Percentiles rank a stretch among this genome's conserved stretches.
phyloP scores from a whole-genome alignment of 2,113 vertebrate species.

The Nannospalax galili region DNA sequence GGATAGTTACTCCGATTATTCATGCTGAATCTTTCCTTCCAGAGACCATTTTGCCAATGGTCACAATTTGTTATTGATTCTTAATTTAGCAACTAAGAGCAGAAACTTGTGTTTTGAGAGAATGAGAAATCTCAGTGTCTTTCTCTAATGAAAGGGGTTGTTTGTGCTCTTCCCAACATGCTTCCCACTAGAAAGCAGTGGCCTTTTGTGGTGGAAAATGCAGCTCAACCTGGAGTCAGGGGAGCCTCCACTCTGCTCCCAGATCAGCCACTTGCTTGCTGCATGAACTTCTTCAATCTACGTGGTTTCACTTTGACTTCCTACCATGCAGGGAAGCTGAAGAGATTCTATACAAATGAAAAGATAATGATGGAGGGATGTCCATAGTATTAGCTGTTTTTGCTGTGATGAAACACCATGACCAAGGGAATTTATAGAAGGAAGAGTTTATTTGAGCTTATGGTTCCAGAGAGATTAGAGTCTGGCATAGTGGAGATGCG shows the following conservation, averaged over 20 bases:
- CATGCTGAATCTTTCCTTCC: constrained; percentile 38
- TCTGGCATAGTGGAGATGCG: too few species aligned
- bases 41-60: constrained; percentile 54
- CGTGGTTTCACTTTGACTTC: background rate
- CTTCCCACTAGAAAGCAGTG: background rate
- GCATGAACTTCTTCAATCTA: background rate
- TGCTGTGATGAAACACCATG: too few species aligned
- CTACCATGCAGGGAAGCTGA: background rate
- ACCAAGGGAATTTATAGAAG: too few species aligned
- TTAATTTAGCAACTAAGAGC: constrained; percentile 57
- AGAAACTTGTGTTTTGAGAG: constrained; percentile 11
- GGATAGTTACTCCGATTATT: constrained; percentile 37
- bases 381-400: too few species aligned
- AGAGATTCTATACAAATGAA: constrained; percentile 35
- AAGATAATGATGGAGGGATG: background rate
- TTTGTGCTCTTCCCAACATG: background rate
- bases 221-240: background rate
- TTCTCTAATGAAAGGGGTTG: background rate
- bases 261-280: background rate
- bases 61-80: constrained; percentile 50
- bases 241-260: background rate
- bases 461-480: too few species aligned
- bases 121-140: constrained; percentile 18
- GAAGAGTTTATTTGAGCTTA: too few species aligned
- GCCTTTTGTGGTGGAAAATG: background rate